Evolutionary conservation across 2,888 invertebrate genomes (phyloP), one percentile per base, ranked within the genome.

Genomic region (Eilema griseolum): DNA sequence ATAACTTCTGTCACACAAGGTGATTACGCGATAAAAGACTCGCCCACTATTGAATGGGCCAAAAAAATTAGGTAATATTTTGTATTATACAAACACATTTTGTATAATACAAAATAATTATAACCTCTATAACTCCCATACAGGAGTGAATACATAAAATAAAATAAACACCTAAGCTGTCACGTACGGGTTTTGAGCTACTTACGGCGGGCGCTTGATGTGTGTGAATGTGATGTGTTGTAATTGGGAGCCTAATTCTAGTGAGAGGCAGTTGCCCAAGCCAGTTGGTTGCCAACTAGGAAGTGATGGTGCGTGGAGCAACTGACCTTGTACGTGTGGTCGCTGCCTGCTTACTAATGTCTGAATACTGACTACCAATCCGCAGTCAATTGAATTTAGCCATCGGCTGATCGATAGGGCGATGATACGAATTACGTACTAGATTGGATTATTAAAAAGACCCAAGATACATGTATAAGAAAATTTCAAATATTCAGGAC

Each of bases 211-310:
- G 56, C 74, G 24, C 66, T 66, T 79, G 78, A 77, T 80, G 76
- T 83, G 74, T 79, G 79, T 74, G 77, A 81, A 81, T 79, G 77
- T 81, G 80, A 67, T 73, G 85, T 90, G 89, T 89, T 86, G 92
- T 87, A 92, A 92, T 82, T 83, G 82, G 85, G 89, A 86, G 89
- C 90, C 92, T 91, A 90, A 92, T 91, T 92, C 91, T 87, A 89
- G 94, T 93, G 93, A 93, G 93, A 93, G 94, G 94, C 84, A 86
- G 88, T 93, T 94, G 87, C 91, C 82, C 87, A 93, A 93, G 91
- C 71, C 78, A 73, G 72, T 73, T 79, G 88, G 87, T 92, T 90
- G 90, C 90, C 90, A 90, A 93, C 91, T 75, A 94, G 94, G 94
- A 94, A 94, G 93, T 89, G 91, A 93, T 90, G 91, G 92, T 83